Conservation (phyloP, 37 sponge, comb jelly and placozoan genomes). For the Mnemiopsis leidyi region DNA sequence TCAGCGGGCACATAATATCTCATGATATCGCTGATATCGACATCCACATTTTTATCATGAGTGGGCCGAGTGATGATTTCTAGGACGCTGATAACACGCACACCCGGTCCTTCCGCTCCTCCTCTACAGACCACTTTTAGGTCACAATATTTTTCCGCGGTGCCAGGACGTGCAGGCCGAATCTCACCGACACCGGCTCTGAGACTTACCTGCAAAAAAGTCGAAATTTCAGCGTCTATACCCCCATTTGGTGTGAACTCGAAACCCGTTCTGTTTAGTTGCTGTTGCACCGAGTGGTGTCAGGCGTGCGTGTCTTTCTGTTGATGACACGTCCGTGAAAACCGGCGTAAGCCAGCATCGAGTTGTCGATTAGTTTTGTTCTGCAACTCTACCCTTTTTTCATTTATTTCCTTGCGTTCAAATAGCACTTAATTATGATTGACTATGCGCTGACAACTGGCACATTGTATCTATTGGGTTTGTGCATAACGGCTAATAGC, state of each 20-base stretch:
- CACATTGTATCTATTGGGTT: background rate
- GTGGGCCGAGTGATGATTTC: background rate
- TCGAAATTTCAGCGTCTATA: background rate
- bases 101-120: background rate
- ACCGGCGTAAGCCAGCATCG: background rate
- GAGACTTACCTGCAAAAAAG: background rate
- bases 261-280: background rate
- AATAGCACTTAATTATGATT: background rate
- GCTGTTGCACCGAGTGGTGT: background rate
- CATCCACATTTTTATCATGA: background rate
- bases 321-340: background rate
- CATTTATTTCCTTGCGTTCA: background rate
- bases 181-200: background rate
- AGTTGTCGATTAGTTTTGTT: background rate
- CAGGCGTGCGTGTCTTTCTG: background rate
- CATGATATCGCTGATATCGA: background rate
- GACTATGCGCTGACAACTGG: background rate
- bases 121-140: background rate
- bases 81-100: background rate
- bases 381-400: background rate
- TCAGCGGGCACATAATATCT: background rate
- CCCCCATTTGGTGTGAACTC: background rate
- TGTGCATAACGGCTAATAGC: background rate
- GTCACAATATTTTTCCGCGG: background rate
- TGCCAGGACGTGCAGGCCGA: background rate